Base-by-base conservation (phyloP, 2,888 invertebrate genomes). In the Phyllotreta cruciferae region DNA sequence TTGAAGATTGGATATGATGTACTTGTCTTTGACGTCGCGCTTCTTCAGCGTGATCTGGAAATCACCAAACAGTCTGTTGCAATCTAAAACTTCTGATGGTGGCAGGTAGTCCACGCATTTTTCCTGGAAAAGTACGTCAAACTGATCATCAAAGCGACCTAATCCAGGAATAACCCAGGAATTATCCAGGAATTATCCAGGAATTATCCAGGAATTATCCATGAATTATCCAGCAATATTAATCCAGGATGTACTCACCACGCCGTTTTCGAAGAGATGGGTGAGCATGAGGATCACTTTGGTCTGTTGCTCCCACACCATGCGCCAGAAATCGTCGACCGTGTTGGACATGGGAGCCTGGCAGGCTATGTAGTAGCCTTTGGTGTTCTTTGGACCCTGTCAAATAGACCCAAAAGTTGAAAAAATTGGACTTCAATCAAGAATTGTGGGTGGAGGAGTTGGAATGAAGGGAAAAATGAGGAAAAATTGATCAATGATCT, bases 301-400 rank as follows among this genome's bases (percentile, higher is more conserved):
- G 9, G 89, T 88, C 80, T 96, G 93, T 79, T 96, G 95, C 76
- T 96, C 95, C 96, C 96, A 96, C 55, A 96, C 87, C 96, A 97
- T 96, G 45, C 93, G 86, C 96, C 96, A 97, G 80, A 96, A 96
- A 82, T 97, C 96, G 36, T 85, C 84, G 0, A 94, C 89, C 0
- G 96, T 96, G 69, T 88, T 87, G 62, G 90, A 87, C 70, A 96
- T 83, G 0, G 96, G 96, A 7, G 93, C 96, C 81, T 97, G 96
- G 73, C 93, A 92, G 11, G 94, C 94, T 38, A 97, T 94, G 82
- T 96, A 97, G 79, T 91, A 92, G 74, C 91, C 90, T 35, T 88
- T 87, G 13, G 89, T 87, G 75, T 91, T 91, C 73, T 91, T 92
- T 0, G 94, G 93, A 56, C 96, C 96, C 94, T 96, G 24, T 24